Evolutionary conservation across 2,113 vertebrate species (phyloP).

Genomic region (Epinephelus moara): DNA sequence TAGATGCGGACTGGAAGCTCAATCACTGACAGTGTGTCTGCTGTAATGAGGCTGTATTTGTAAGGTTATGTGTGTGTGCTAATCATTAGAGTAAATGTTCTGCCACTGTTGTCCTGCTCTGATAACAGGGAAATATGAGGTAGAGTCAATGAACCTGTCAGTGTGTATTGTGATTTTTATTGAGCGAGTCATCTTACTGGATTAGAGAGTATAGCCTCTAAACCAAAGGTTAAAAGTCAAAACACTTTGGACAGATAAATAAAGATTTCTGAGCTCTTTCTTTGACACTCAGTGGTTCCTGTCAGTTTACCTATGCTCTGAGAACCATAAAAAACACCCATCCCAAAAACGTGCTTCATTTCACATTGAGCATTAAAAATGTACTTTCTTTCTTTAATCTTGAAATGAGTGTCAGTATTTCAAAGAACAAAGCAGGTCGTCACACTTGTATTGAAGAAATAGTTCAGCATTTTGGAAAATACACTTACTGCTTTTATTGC

Average conservation of each 20-base stretch:
- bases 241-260: neutral
- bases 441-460: neutral
- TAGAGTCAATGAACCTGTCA: conserved; percentile 26
- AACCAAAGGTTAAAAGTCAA: conserved; percentile 22
- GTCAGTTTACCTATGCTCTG: neutral
- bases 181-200: neutral
- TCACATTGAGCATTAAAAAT: neutral
- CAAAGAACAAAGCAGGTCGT: neutral
- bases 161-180: neutral
- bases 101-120: neutral
- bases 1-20: conserved; percentile 6
- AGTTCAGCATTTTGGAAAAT: neutral
- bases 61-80: conserved; percentile 1
- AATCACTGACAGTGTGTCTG: conserved; percentile 8
- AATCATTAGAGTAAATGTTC: conserved; percentile 20
- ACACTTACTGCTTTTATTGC: neutral
- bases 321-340: neutral
- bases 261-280: neutral
- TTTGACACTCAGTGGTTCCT: neutral
- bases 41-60: neutral
- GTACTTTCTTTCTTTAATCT: neutral
- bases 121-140: conserved; percentile 18
- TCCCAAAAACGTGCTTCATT: neutral
- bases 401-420: neutral
- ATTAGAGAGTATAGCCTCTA: neutral